Percentiles rank a stretch among this genome's conserved stretches.
Conservation (phyloP, 2,113 vertebrate genomes). For the Sinocyclocheilus grahami region DNA sequence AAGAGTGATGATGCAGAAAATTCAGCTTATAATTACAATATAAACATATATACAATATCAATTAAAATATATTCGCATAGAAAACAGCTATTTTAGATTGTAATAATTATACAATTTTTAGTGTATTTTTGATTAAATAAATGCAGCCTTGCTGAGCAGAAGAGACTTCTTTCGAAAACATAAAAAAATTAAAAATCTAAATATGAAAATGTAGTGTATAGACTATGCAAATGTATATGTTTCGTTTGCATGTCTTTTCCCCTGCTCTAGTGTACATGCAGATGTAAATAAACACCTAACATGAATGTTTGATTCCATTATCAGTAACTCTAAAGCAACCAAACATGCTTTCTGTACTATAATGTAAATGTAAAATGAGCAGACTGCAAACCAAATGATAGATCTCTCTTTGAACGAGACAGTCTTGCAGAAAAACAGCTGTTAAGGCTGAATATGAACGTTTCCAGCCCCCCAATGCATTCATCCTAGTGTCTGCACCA, state of each 20-base stretch:
- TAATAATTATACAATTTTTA: neutral
- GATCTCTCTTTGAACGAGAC: conserved; percentile 22
- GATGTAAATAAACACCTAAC: neutral
- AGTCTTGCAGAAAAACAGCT: conserved; percentile 39
- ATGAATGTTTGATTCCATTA: neutral
- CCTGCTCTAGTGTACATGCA: neutral
- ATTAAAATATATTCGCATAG: no score
- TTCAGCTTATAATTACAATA: no score
- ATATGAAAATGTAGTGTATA: neutral
- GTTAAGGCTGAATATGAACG: conserved; percentile 35
- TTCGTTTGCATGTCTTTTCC: neutral
- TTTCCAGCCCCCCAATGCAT: conserved; percentile 10
- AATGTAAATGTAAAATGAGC: conserved; percentile 37
- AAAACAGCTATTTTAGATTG: no score
- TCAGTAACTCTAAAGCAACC: neutral
- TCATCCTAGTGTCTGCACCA: conserved; percentile 33
- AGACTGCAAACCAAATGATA: conserved; percentile 54
- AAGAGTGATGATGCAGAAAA: no score
- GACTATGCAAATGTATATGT: neutral
- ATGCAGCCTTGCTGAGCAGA: neutral
- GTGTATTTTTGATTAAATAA: neutral
- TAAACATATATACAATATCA: no score
- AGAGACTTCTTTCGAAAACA: neutral
- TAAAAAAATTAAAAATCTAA: neutral
- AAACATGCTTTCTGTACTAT: neutral